phyloP scores from a whole-genome alignment of 1,140 invertebrate species.

The Amyelois transitella region DNA sequence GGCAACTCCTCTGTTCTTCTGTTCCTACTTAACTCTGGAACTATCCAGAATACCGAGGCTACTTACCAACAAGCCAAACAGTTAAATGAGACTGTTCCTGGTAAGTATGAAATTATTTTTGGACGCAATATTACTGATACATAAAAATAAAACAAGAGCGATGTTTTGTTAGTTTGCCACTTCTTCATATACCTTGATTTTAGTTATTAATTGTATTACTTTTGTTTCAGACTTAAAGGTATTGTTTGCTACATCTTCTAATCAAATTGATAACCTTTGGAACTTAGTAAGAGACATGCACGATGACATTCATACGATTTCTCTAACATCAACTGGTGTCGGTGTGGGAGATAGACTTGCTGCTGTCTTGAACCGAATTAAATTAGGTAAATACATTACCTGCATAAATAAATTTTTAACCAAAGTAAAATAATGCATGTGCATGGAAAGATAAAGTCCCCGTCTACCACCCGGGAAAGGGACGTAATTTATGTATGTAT shows the following conservation, averaged over 20 bases:
- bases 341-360: conserved; percentile 37
- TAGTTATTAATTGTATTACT: not conserved
- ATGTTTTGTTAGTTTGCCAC: no score
- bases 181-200: no score
- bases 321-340: conserved; percentile 39
- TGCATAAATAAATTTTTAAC: not conserved
- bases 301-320: conserved; percentile 45
- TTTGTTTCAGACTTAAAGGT: conserved; percentile 53
- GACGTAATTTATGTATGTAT: not conserved
- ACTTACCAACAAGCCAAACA: conserved; percentile 40
- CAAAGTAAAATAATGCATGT: not conserved
- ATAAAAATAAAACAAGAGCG: no score
- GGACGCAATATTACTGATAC: no score
- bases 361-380: conserved; percentile 36
- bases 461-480: not conserved
- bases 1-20: conserved; percentile 54
- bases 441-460: no score
- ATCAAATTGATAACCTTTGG: conserved; percentile 53
- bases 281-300: conserved; percentile 54
- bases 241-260: conserved; percentile 47
- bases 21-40: conserved; percentile 46
- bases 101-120: conserved; percentile 23
- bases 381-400: conserved; percentile 29
- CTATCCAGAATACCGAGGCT: conserved; percentile 32
- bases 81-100: conserved; percentile 53